Evolutionary conservation across 1,140 invertebrate genomes (phyloP).

Genomic region (Drosophila willistoni): DNA sequence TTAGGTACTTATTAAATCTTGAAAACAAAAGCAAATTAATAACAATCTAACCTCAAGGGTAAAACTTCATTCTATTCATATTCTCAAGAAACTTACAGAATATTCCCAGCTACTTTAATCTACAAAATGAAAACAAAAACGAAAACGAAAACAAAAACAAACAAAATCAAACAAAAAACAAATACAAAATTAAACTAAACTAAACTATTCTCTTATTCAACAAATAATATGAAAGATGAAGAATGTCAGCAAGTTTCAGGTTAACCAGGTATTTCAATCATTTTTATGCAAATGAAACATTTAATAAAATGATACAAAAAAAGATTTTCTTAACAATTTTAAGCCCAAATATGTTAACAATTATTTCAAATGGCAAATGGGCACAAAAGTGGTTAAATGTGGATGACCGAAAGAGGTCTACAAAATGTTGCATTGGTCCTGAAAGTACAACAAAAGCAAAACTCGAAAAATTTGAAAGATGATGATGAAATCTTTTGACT

Average conservation of each 20-base stretch:
- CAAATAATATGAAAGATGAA: constrained; percentile 20
- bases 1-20: constrained; percentile 75
- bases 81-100: constrained; percentile 61
- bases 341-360: constrained; percentile 22
- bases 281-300: constrained; percentile 65
- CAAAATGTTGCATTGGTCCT: no score
- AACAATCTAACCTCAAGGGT: constrained; percentile 50
- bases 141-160: no score
- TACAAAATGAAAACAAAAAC: no score
- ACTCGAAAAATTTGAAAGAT: no score
- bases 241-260: constrained; percentile 51
- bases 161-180: constrained; percentile 33
- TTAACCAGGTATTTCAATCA: constrained; percentile 71
- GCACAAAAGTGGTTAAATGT: background rate
- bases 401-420: no score
- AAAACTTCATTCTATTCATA: constrained; percentile 43
- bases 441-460: no score
- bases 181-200: constrained; percentile 53
- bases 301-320: constrained; percentile 52
- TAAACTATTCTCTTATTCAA: constrained; percentile 68
- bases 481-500: no score
- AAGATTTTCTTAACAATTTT: constrained; percentile 59
- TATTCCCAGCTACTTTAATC: constrained; percentile 55
- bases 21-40: constrained; percentile 44
- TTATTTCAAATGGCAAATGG: constrained; percentile 1